Evolutionary conservation across 2,113 vertebrate genomes (phyloP), one percentile per base, ranked within the genome.

Genomic region (Trochalopteron elliotii): DNA sequence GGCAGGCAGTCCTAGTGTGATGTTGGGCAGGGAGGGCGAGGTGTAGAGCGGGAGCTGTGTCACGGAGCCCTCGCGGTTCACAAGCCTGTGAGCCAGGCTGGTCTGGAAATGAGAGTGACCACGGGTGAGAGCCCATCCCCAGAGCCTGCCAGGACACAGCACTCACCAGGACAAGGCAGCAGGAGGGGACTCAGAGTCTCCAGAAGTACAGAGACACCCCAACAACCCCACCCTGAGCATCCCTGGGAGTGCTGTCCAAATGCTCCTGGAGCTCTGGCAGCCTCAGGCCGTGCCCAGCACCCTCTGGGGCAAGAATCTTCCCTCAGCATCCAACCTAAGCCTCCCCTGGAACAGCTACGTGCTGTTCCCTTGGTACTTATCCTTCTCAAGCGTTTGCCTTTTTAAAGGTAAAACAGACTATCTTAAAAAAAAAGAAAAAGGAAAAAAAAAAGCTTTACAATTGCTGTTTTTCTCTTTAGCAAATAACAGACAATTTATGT

Each of bases 1-100:
- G 61, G 99, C 99, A 25, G 99, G 99, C 67, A 99, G 98, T n/a
- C 99, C 99, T 85, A 99, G 96, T 1, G 99, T 99, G 97, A 99
- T 99, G 98, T 99, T 99, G 97, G 99, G 99, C 95, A 99, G 97
- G 84, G 99, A 99, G 3, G 99, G 99, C 2, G 99, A 99, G 0
- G 99, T 99, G 97, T 99, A 99, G 84, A 99, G 98, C 19, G 99
- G 99, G 28, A 99, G 98, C 18, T 99, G 99, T 27, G 99, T 98
- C 30, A 99, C 93, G 0, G 99, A 98, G 71, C 98, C 98, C 55
- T 99, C 99, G 27, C 99, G 98, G 24, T 97, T 97, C 83, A 98
- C 98, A 8, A 99, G 97, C 86, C 99, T 98, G 92, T 99, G 99
- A 24, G 98, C 99, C 97, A 99, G 95, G 80, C 98, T 98, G 78